phyloP scores from a whole-genome alignment of 2,113 vertebrate species.

The Nycticorax nycticorax region DNA sequence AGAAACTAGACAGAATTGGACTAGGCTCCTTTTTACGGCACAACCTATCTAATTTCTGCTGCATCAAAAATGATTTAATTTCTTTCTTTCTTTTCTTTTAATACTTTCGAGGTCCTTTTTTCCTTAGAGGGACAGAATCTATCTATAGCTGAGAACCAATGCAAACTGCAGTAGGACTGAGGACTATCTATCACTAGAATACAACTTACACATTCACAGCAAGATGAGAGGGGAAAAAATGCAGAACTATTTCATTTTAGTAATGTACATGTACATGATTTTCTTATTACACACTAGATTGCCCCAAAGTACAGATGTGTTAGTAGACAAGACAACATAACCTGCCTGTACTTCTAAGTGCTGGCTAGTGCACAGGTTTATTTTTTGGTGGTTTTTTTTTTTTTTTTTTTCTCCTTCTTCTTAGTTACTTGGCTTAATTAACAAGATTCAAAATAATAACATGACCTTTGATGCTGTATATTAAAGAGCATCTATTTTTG shows the following conservation, averaged over 20 bases:
- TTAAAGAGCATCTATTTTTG: constrained; percentile 31
- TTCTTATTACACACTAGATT: background rate
- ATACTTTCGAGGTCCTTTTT: background rate
- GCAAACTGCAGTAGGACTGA: background rate
- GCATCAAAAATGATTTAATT: background rate
- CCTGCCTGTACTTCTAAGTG: background rate
- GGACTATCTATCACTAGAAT: background rate
- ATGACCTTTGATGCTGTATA: background rate
- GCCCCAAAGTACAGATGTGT: background rate
- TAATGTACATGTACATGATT: background rate
- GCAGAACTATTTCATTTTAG: background rate
- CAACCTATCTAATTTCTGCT: background rate
- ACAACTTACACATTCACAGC: background rate
- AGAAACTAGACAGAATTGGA: constrained; percentile 2
- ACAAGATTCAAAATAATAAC: constrained; percentile 9
- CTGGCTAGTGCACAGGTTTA: background rate
- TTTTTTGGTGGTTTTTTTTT: background rate
- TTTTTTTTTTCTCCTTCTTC: background rate
- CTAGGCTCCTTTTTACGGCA: background rate
- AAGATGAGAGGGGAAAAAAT: background rate
- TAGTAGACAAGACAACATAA: background rate
- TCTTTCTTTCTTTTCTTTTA: background rate
- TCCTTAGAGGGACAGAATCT: background rate
- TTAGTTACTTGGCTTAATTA: constrained; percentile 23
- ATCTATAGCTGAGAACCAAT: background rate